A percentile compares a stretch with the other conserved stretches of the same genome.
Conservation (phyloP, 2,888 invertebrate genomes). For the Octonoba sinensis region DNA sequence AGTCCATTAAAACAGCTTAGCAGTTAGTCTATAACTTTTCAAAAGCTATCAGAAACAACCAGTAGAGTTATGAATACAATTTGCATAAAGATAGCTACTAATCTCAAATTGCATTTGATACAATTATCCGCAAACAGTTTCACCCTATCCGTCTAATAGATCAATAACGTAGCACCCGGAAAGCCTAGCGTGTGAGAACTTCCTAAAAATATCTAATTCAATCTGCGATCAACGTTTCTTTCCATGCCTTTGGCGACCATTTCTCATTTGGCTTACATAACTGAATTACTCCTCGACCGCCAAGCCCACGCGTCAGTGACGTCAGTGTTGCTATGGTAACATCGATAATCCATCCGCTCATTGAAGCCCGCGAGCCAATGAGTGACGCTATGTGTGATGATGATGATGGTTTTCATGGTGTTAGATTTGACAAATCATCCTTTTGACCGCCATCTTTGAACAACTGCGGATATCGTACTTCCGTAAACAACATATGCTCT, state of each 20-base stretch:
- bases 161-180: conserved; percentile 13
- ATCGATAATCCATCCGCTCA: conserved; percentile 57
- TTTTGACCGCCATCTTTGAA: conserved; percentile 34
- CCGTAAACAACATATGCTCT: too few relatives aligned
- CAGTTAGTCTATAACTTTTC: too few relatives aligned
- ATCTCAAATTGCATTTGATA: too few relatives aligned
- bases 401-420: conserved; percentile 39
- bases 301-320: conserved; percentile 48
- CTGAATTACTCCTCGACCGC: conserved; percentile 42
- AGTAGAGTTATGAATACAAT: too few relatives aligned
- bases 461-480: too few relatives aligned
- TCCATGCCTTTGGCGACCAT: conserved; percentile 45
- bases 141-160: not conserved
- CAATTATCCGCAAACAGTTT: too few relatives aligned
- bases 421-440: conserved; percentile 46
- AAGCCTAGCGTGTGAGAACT: conserved; percentile 7
- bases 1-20: too few relatives aligned
- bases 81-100: too few relatives aligned
- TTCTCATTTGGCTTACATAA: conserved; percentile 44
- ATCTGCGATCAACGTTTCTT: conserved; percentile 22
- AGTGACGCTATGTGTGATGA: conserved; percentile 31
- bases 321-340: conserved; percentile 53
- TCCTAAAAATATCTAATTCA: conserved; percentile 35
- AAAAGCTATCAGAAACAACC: too few relatives aligned
- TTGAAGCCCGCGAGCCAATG: conserved; percentile 53